Evolutionary conservation across 2,888 invertebrate genomes (phyloP), one percentile per base, ranked within the genome.

Genomic region (Limnephilus lunatus): DNA sequence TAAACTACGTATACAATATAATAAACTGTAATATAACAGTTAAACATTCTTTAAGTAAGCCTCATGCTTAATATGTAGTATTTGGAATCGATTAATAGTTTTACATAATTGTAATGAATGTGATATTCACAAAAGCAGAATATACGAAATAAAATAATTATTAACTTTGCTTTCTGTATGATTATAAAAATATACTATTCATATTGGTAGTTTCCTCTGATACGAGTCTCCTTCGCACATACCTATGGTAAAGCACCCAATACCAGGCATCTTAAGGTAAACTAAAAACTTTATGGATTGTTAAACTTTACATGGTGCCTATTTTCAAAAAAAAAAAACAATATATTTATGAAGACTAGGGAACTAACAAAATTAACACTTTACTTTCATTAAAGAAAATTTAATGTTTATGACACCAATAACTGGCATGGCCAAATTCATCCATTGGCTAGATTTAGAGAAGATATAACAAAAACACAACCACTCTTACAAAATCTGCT

Each of bases 111-210:
- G n/a, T 68, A 68, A 25, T 68, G 25, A 68, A 68, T 25, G 68
- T 68, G 25, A 68, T 68, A 68, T 68, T 68, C 68, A n/a, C 25
- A 5, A 44, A 35, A 86, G 48, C 86, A 86, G 48, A 86, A 86
- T 44, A 39, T n/a, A 35, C 32, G 25, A 39, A 12, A 86, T 39
- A 86, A 44, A 86, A 44, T 35, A 14, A 32, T 32, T 39, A 39
- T 44, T 31, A 82, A n/a, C 86, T 86, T 44, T 30, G 25, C 30
- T 86, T 48, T n/a, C 30, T n/a, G 44, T 48, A 15, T 86, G 86
- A 48, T n/a, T 86, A 86, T 48, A 89, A 89, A 80, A 89, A 89
- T 89, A 89, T 89, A 89, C 32, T 89, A 81, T 89, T n/a, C 68
- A 32, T 81, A 89, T 80, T 81, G 81, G 88, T 89, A 89, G 81